phyloP scores from a whole-genome alignment of 2,113 vertebrate genomes.

The Vanacampus margaritifer region DNA sequence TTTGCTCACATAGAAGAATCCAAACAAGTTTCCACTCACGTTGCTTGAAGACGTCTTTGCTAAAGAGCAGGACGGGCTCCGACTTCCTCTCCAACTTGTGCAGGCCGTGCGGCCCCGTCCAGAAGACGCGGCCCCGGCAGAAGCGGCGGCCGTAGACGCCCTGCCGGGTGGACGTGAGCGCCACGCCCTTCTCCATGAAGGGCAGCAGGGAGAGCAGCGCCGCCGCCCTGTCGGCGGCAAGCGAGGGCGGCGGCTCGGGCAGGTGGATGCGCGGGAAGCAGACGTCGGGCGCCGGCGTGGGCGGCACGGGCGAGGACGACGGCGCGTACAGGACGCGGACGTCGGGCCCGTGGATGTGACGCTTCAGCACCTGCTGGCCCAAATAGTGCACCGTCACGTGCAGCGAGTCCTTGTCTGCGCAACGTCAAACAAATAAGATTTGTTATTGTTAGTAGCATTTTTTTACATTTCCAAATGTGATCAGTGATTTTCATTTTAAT shows the following conservation, averaged over 20 bases:
- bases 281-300: slow-evolving; percentile 23
- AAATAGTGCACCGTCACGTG: slow-evolving; percentile 71
- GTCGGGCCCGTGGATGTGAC: slow-evolving; percentile 60
- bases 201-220: slow-evolving; percentile 69
- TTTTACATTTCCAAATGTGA: too few relatives aligned
- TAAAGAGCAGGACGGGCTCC: slow-evolving; percentile 75
- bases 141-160: slow-evolving; percentile 77
- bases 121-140: slow-evolving; percentile 79
- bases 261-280: slow-evolving; percentile 57
- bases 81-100: slow-evolving; percentile 74
- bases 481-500: too few relatives aligned
- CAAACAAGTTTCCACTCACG: slow-evolving; percentile 66
- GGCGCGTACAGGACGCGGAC: slow-evolving; percentile 61
- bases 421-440: neutral
- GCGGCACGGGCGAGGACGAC: slow-evolving; percentile 32
- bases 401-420: slow-evolving; percentile 69
- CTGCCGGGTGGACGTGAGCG: slow-evolving; percentile 69
- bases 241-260: slow-evolving; percentile 49
- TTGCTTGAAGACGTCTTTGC: slow-evolving; percentile 66
- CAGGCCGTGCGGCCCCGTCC: slow-evolving; percentile 70
- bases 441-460: neutral
- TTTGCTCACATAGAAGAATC: neutral
- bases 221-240: slow-evolving; percentile 49
- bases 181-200: slow-evolving; percentile 76
- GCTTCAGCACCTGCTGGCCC: slow-evolving; percentile 63